Percentiles rank a stretch among this genome's conserved stretches.
Conservation (phyloP, 1,140 invertebrate species). For the Leptestheria dahalacensis region DNA sequence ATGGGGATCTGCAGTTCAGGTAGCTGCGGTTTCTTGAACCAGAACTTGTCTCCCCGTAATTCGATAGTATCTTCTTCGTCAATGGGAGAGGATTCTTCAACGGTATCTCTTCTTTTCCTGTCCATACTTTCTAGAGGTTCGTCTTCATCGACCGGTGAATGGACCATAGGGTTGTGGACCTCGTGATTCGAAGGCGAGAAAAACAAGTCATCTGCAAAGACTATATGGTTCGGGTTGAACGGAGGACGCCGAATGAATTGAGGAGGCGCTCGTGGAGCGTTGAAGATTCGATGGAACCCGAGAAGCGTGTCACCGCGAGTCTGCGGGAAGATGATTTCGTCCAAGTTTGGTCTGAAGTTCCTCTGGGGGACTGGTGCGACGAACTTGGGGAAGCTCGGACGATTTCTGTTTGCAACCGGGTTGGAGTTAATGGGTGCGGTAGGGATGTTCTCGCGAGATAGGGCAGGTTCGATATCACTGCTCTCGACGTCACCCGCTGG, state of each 20-base stretch:
- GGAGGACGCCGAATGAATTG: background rate
- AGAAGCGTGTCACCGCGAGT: background rate
- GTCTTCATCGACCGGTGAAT: background rate
- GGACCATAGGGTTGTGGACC: background rate
- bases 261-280: background rate
- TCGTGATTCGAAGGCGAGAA: background rate
- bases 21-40: slow-evolving; percentile 12
- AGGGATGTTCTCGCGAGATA: background rate
- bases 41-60: background rate
- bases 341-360: background rate
- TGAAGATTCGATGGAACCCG: background rate
- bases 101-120: background rate
- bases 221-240: background rate
- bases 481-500: background rate
- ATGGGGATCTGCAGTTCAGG: slow-evolving; percentile 10
- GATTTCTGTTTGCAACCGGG: background rate
- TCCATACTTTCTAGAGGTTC: background rate
- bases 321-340: background rate
- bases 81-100: background rate
- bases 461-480: background rate
- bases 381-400: background rate
- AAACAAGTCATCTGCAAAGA: background rate
- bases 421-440: background rate
- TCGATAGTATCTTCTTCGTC: background rate
- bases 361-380: background rate